Evolutionary conservation across 1,140 invertebrate genomes (phyloP), one percentile per base, ranked within the genome.

Genomic region (Cyphomyrmex costatus): DNA sequence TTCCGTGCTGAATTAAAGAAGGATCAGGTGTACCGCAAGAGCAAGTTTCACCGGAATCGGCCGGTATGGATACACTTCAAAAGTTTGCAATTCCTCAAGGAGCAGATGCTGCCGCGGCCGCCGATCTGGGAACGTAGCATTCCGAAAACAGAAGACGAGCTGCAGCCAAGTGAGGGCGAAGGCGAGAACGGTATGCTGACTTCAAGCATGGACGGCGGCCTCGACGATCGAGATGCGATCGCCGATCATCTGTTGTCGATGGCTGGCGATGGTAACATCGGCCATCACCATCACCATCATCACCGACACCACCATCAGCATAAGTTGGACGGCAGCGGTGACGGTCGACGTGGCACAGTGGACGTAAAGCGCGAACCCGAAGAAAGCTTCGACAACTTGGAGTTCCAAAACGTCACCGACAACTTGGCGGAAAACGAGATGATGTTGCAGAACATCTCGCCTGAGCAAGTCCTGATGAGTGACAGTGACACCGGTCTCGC

Each of bases 1-100:
- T 95, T 95, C 66, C 93, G 95, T 14, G 94, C 93, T 5, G 95
- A 95, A 63, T 71, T 95, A 30, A 95, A 95, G 68, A 95, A 95
- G 56, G 94, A 95, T n/a, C 92, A 92, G 71, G 91, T 93, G 7
- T 94, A 91, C 60, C 91, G 92, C 2, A 94, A 93, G 85, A 94
- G 91, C 66, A 94, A 94, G 85, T 94, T 90, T 33, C 89, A 92
- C 46, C 91, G 93, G 30, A 93, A 92, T 70, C 91, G 93, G 30
- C 94, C 94, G n/a, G 91, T 93, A 36, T 95, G 95, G 95, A 94
- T 94, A 53, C 94, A 95, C 42, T 95, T 93, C 82, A 94, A 95
- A 74, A 93, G 92, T 21, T 85, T 95, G 7, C 93, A 93, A 27
- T 95, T 95, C 71, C 88, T 95, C 1, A 95, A 95, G 71, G 94